Evolutionary conservation across 2,888 invertebrate species (phyloP).

Genomic region (Ophonus ardosiacus): DNA sequence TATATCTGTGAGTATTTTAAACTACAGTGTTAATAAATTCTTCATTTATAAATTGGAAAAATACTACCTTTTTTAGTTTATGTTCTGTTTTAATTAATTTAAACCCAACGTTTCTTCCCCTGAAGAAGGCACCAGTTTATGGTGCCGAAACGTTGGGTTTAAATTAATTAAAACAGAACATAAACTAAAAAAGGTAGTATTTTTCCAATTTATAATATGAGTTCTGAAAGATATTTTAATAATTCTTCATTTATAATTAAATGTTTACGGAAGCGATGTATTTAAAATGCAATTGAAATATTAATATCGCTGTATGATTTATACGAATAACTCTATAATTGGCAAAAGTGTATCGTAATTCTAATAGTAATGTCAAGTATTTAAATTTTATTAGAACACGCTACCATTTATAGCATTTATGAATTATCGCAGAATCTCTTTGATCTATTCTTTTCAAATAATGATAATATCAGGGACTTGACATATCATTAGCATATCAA

Average conservation of each 20-base stretch:
- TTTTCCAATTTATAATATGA: too few species aligned
- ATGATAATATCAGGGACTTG: not conserved
- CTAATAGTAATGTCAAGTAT: not conserved
- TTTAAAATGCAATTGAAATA: not conserved
- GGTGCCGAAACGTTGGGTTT: too few species aligned
- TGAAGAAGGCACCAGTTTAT: too few species aligned
- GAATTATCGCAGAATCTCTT: not conserved
- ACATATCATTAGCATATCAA: not conserved
- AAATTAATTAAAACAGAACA: too few species aligned
- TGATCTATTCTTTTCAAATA: not conserved
- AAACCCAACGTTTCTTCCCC: too few species aligned
- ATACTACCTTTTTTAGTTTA: too few species aligned
- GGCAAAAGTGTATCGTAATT: not conserved
- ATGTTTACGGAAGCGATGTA: not conserved
- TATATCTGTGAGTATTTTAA: not conserved
- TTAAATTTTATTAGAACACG: conserved; percentile 13
- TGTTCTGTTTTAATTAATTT: too few species aligned
- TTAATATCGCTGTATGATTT: not conserved
- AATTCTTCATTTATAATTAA: not conserved
- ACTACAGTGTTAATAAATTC: not conserved
- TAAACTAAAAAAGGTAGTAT: too few species aligned
- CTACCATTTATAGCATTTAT: conserved; percentile 1
- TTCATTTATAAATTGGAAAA: not conserved
- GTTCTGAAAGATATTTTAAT: too few species aligned
- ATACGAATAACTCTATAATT: conserved; percentile 22